Percentiles rank a stretch among this genome's conserved stretches.
These are phyloP conservation scores for Meganola albula DNA, from an alignment of 2,888 invertebrate species.

Conservation along the genomic window DNA sequence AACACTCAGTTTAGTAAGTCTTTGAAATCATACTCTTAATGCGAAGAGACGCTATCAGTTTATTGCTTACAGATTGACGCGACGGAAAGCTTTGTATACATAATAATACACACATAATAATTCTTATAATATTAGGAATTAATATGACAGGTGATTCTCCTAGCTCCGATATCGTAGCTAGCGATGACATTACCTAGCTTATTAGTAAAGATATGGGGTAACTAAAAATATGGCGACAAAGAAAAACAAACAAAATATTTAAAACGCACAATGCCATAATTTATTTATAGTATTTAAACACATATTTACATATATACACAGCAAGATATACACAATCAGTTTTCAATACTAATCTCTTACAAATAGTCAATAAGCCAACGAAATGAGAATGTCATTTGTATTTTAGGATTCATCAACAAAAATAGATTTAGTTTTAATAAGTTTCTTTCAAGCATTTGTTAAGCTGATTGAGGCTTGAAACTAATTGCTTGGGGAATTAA, in stretches of 20 bases:
- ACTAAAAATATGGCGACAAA: constrained; percentile 25
- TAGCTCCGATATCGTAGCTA: too few relatives aligned
- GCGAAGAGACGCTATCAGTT: too few relatives aligned
- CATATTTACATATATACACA: constrained; percentile 23
- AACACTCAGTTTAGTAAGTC: too few relatives aligned
- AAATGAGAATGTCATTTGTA: constrained; percentile 10
- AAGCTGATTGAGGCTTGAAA: constrained; percentile 1
- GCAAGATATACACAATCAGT: constrained; percentile 16
- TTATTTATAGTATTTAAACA: constrained; percentile 30
- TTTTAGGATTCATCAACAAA: constrained; percentile 7
- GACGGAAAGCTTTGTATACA: too few relatives aligned
- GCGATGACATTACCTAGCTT: background rate
- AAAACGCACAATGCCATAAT: constrained; percentile 28
- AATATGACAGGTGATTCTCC: too few relatives aligned
- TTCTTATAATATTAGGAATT: too few relatives aligned
- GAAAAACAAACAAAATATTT: constrained; percentile 27
- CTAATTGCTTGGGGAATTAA: constrained; percentile 20
- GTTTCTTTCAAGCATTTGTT: constrained; percentile 13
- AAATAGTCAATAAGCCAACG: constrained; percentile 18
- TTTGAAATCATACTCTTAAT: too few relatives aligned
- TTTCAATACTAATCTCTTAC: constrained; percentile 19
- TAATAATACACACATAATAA: too few relatives aligned
- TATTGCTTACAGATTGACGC: too few relatives aligned
- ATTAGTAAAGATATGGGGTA: constrained; percentile 1
- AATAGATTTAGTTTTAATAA: constrained; percentile 12